Conservation (phyloP, 2,888 invertebrate species). For the Heliconius ismenius region DNA sequence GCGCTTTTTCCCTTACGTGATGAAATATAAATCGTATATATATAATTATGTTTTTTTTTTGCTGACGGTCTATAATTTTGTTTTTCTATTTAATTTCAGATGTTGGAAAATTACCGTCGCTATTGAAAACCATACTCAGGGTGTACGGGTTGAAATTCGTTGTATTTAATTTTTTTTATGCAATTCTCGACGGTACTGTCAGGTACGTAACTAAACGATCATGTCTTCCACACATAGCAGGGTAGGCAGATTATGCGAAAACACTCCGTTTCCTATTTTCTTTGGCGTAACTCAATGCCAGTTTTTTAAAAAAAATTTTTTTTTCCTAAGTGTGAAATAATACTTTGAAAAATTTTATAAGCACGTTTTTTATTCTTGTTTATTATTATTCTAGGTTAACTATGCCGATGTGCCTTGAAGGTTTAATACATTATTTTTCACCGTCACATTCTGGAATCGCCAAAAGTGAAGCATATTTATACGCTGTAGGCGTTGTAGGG, state of each 20-base stretch:
- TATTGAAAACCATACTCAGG: not conserved
- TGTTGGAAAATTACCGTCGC: not conserved
- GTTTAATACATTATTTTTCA: conserved; percentile 85
- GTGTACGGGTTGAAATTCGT: not conserved
- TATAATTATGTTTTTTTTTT: too few species aligned
- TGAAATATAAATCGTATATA: too few species aligned
- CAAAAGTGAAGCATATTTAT: conserved; percentile 83
- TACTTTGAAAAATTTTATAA: too few species aligned
- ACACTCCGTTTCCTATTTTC: not conserved
- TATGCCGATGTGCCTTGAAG: conserved; percentile 85
- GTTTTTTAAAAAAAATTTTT: too few species aligned
- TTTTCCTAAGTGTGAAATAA: too few species aligned
- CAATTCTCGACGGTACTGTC: not conserved
- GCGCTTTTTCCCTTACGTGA: too few species aligned
- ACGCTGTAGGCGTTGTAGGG: conserved; percentile 84
- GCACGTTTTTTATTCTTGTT: not conserved
- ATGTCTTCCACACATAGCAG: not conserved
- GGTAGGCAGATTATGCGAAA: not conserved
- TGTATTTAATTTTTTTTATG: not conserved
- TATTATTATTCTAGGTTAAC: conserved; percentile 73
- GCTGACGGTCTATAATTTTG: not conserved
- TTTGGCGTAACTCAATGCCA: not conserved
- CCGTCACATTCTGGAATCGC: conserved; percentile 72
- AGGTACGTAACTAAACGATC: not conserved
- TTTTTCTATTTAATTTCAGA: conserved; percentile 1